Evolutionary conservation across 1,140 invertebrate species (phyloP), one percentile per base, ranked within the genome.

Genomic region (Apis dorsata): DNA sequence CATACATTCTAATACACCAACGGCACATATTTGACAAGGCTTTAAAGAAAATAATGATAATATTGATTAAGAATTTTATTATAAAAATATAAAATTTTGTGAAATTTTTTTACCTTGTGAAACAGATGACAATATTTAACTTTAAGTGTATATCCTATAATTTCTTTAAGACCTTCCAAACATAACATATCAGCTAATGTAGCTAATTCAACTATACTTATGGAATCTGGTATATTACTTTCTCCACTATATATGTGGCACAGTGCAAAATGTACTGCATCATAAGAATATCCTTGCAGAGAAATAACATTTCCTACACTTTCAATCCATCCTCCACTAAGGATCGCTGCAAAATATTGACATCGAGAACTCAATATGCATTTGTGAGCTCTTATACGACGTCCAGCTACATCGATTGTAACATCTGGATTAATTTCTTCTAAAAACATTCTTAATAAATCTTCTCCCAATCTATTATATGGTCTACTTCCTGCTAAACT

Each of bases 161-260:
- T 97, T 94, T 98, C 97, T 92, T 98, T 98, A 1, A 99, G 94
- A 8, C 97, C 97, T 93, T 98, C 97, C 9, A 99, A 92, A 19
- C 97, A 97, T 24, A 98, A 93, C 95, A 98, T 97, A 93, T 98
- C 98, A 8, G 97, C 97, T 70, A 98, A 92, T 0, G 97, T 97
- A 0, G 98, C 97, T 76, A 99, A 92, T 92, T 98, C 98, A 69
- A 97, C 96, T 53, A 99, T 95, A 91, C 97, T 97, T 80, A 98
- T 97, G 3, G 96, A 95, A 86, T 98, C 97, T 0, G 97, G 97
- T 84, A 98, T 96, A 86, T 97, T 96, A 66, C 97, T 97, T 24
- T 97, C 96, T 8, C 98, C 98, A 85, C 97, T 98, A 89, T 99
- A 99, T 71, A 99, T 98, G 92, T 98, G 98, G 87, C 98, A 97